phyloP scores from a whole-genome alignment of 2,113 vertebrate species.

The Alaudala cheleensis region DNA sequence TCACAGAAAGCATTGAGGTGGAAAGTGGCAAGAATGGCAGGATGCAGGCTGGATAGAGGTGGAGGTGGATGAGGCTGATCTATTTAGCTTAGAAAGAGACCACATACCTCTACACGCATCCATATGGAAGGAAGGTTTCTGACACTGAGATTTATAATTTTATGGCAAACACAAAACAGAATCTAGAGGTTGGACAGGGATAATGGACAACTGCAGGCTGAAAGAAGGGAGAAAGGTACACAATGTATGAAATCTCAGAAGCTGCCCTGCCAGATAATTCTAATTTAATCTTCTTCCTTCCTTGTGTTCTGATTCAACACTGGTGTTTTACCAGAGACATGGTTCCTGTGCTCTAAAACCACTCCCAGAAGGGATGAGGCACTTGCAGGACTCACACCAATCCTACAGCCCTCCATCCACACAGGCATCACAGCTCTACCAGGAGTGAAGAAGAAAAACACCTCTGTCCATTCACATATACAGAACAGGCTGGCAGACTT shows the following conservation, averaged over 20 bases:
- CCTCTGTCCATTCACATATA: neutral
- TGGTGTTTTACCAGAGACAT: neutral
- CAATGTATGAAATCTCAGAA: neutral
- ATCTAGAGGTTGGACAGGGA: neutral
- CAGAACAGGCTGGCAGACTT: neutral
- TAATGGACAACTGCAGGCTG: neutral
- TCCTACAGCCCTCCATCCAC: neutral
- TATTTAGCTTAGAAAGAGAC: neutral
- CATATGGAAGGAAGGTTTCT: neutral
- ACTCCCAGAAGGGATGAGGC: neutral
- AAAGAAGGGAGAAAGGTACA: neutral
- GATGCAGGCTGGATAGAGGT: neutral
- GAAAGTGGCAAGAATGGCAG: constrained; percentile 13
- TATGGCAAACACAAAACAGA: neutral
- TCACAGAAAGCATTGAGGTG: constrained; percentile 12
- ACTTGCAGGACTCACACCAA: neutral
- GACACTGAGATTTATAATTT: neutral
- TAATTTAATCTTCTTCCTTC: neutral
- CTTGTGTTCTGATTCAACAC: neutral
- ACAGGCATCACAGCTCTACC: neutral
- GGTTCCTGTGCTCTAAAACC: neutral
- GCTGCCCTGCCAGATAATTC: neutral
- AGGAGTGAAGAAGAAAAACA: neutral
- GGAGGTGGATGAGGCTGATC: neutral
- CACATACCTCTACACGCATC: neutral